Base-by-base conservation (phyloP, 2,888 invertebrate species). In the Saturnia japonica region DNA sequence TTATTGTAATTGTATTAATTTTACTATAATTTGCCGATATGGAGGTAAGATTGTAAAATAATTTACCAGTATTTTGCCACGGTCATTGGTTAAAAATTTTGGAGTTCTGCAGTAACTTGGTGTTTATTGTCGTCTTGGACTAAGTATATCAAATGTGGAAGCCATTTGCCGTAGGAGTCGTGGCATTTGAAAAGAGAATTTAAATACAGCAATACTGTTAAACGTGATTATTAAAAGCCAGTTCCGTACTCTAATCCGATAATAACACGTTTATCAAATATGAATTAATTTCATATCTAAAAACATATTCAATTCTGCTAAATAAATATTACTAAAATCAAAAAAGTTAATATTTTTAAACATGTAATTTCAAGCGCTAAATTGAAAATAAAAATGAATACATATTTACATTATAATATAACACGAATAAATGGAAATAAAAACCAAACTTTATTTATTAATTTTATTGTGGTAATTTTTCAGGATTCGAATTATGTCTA, bases 391-490 rank as follows among this genome's bases (percentile, higher is more conserved):
- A 34, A 57, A 25, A 22, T 14, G 14, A 25, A 25, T 57, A 25
- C 1, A 60, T 14, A 54, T 9, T 2, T 54, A 12, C 25, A 60
- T 28, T 16, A 28, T 9, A 64, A 40, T 12, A 40, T 64, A 64
- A 40, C 40, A 40, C 19, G 19, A n/a, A 40, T 64, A 64, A 19
- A 64, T 64, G 34, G 19, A 40, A n/a, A 64, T 40, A 40, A 64
- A 64, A 64, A 28, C 8, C 3, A 54, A 54, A 25, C 6, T 64
- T 64, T 64, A 64, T 57, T 68, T 71, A 40, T 64, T 64, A 7
- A 25, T 64, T 64, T 64, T 11, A 40, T 64, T 64, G 28, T 62
- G 42, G 34, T 70, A 66, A 42, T 67, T 66, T 70, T 66, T 22
- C 70, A 67, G 42, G 34, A 51, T 42, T 66, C 40, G 66, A 67